Conservation (phyloP, 1,140 invertebrate species). For the Notospermus geniculatus region DNA sequence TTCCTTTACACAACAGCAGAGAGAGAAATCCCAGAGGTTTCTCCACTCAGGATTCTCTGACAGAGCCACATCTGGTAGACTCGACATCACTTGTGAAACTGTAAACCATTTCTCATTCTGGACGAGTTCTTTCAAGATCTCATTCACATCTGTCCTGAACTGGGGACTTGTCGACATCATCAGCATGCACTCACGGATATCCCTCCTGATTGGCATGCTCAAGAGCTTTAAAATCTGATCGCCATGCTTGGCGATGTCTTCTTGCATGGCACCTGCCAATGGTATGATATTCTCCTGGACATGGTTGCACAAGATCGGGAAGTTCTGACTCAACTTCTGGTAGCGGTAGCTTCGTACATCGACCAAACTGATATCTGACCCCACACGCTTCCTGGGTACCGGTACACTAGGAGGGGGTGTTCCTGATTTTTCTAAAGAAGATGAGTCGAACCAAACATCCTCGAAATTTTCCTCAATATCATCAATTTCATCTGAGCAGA, state of each 20-base stretch:
- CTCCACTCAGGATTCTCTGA: constrained; percentile 28
- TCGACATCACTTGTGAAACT: constrained; percentile 33
- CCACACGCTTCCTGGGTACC: constrained; percentile 16
- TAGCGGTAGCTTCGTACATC: constrained; percentile 50
- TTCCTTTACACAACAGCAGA: constrained; percentile 29
- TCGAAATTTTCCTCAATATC: constrained; percentile 37
- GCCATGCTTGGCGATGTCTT: constrained; percentile 35
- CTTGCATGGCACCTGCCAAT: constrained; percentile 39
- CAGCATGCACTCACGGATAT: constrained; percentile 44
- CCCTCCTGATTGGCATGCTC: constrained; percentile 39
- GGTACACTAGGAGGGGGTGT: too few relatives aligned
- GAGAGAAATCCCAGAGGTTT: constrained; percentile 38
- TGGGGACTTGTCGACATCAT: constrained; percentile 37
- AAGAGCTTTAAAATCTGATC: constrained; percentile 48
- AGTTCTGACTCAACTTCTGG: constrained; percentile 42
- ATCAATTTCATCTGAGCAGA: constrained; percentile 48
- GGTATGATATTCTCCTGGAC: constrained; percentile 44
- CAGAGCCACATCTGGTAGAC: constrained; percentile 35
- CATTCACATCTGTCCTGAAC: constrained; percentile 34
- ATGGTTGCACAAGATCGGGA: constrained; percentile 41
- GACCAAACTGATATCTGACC: constrained; percentile 45
- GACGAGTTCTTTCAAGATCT: constrained; percentile 34
- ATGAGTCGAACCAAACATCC: constrained; percentile 23
- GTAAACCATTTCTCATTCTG: constrained; percentile 34
- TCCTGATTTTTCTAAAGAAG: not conserved